These are phyloP conservation scores for Geotrypetes seraphini DNA, from an alignment of 2,797 vertebrate genomes.

Conservation along the genomic window DNA sequence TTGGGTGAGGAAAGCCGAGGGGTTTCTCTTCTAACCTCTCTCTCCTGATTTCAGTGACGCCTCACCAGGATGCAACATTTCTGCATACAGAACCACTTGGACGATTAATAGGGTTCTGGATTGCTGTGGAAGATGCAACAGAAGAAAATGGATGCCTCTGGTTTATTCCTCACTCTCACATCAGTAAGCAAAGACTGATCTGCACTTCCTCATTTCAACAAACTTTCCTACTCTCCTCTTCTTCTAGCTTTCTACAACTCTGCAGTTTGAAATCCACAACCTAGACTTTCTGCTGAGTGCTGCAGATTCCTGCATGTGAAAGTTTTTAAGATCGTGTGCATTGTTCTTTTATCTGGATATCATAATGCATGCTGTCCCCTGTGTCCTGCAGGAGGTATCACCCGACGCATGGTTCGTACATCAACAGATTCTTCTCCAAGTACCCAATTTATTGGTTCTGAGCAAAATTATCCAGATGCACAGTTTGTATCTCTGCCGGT, in stretches of 20 bases:
- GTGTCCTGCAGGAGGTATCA: constrained; percentile 61
- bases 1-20: no score
- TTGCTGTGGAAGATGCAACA: constrained; percentile 79
- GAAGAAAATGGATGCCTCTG: constrained; percentile 82
- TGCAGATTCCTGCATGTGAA: no score
- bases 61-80: constrained; percentile 90
- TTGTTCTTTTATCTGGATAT: no score
- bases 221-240: no score
- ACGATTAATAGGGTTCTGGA: constrained; percentile 77
- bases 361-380: no score
- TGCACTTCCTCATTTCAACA: not conserved
- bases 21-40: no score
- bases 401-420: constrained; percentile 74
- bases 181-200: constrained; percentile 45
- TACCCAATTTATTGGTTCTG: constrained; percentile 69
- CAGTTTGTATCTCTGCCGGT: constrained; percentile 70
- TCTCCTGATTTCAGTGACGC: constrained; percentile 49
- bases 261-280: no score
- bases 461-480: constrained; percentile 45
- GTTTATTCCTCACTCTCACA: constrained; percentile 90
- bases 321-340: no score
- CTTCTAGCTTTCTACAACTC: no score
- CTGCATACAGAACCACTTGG: constrained; percentile 85
- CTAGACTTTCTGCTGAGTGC: no score
- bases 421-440: constrained; percentile 49